Evolutionary conservation across 2,797 vertebrate species (phyloP), one percentile per base, ranked within the genome.

Genomic region (Erethizon dorsatum): DNA sequence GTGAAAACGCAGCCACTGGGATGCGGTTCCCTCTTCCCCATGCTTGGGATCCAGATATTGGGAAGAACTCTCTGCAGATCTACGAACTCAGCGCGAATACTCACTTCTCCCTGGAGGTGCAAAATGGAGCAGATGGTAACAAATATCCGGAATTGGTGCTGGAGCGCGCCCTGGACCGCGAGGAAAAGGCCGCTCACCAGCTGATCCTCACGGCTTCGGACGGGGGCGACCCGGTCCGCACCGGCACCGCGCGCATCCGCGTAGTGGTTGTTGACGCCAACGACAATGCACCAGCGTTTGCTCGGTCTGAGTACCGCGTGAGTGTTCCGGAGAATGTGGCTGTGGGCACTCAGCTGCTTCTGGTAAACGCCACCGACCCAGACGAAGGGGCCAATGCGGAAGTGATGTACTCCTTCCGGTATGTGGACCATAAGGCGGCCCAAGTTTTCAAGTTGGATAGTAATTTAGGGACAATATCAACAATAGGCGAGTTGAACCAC

Each of bases 81-180:
- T 99, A 99, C 57, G 91, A 95, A 37, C 98, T 99, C 22, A 98
- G 98, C 37, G 85, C 82, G 0, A 99, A 98, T 69, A 96, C 97
- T 37, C 95, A 98, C 87, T 99, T 99, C 92, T 98, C 97, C 4
- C 67, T 99, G 88, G 97, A 97, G 13, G 83, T 98, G 65, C 98
- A 98, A 20, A 97, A 83, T 5, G 97, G 94, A 41, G 83, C 71
- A 2, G 97, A 97, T 4, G 94, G 97, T 12, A 97, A 97, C 12
- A 97, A 93, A 78, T 98, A 98, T 69, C 96, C 98, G 0, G 98
- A 98, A 1, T 52, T 99, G 80, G 97, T 98, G 47, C 84, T 98
- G 69, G 98, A 98, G 88, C 90, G 94, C 82, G 22, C 97, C 75
- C 96, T 99, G 96, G 98, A 99, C 88, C 96, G 98, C 57, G 98